A percentile compares a stretch with the other conserved stretches of the same genome.
Conservation (phyloP, 2,888 invertebrate genomes). For the Pachliopta kotzebuea region DNA sequence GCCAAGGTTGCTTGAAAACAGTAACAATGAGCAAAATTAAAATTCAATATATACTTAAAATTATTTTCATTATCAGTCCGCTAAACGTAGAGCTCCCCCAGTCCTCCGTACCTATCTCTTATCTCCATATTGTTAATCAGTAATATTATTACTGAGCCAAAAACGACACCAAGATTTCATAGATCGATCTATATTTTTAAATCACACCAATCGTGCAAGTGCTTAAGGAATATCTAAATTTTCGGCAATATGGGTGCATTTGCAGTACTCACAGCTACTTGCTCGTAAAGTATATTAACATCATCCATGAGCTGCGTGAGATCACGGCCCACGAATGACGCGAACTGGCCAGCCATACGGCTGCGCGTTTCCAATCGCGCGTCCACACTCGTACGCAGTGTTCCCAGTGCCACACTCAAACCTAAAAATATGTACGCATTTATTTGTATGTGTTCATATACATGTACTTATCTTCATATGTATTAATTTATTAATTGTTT, state of each 20-base stretch:
- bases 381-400: conserved; percentile 85
- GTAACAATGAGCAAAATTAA: background rate
- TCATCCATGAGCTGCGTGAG: conserved; percentile 86
- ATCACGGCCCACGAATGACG: conserved; percentile 88
- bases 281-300: conserved; percentile 86
- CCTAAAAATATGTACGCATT: conserved; percentile 56
- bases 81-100: too few species aligned
- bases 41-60: background rate
- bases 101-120: too few species aligned
- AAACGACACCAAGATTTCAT: too few species aligned
- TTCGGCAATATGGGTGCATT: background rate
- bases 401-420: conserved; percentile 82
- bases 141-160: too few species aligned
- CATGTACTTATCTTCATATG: too few species aligned
- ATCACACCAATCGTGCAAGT: too few species aligned
- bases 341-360: conserved; percentile 85
- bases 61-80: background rate
- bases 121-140: too few species aligned
- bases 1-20: conserved; percentile 84
- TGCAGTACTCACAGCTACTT: conserved; percentile 79
- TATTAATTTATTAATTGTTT: too few species aligned
- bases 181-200: too few species aligned
- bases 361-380: conserved; percentile 84
- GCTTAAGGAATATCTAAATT: background rate
- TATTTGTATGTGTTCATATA: background rate